Base-by-base conservation (phyloP, 2,113 vertebrate genomes). In the Phoenicopterus ruber region DNA sequence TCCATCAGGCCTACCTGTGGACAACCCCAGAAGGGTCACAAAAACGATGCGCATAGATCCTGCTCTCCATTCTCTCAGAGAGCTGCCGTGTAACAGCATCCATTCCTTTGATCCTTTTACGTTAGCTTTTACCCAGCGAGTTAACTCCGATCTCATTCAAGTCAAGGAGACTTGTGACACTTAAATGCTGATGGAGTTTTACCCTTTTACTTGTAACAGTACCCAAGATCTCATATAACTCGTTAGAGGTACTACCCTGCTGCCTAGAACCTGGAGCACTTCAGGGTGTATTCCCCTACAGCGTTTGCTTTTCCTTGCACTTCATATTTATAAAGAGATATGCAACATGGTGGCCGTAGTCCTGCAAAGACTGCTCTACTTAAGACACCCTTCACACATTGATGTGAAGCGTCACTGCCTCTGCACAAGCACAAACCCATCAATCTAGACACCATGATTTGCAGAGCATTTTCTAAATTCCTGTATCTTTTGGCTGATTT, bases 281-380 rank as follows among this genome's bases (percentile, higher is more conserved):
- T 32, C 62, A 69, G 36, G 10, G 2, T 29, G 7, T 4, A 10
- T 11, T 46, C 18, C 32, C 17, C 79, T 9, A 9, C 3, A 18
- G 42, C 8, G 7, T 50, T n/a, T 55, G 16, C 54, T 46, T 50
- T 40, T 77, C 36, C 25, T 32, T 59, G 21, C 31, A 9, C 17
- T 16, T 20, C 2, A 4, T 7, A 16, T 29, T 59, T 63, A 20
- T 6, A 24, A 2, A 40, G n/a, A 79, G 11, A 34, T 6, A 11
- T 2, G 3, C 12, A 46, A 49, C 16, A 7, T 3, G 9, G 4
- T 1, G 5, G 22, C 16, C 47, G 13, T 20, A 20, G 18, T 15
- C 61, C 47, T 25, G 49, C 47, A 34, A 8, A 5, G 34, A 19
- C 67, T 6, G 20, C 25, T 57, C 18, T 49, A 2, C n/a, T 32